Evolutionary conservation across 2,888 invertebrate genomes (phyloP), one percentile per base, ranked within the genome.

Genomic region (Scaptomyza parva): DNA sequence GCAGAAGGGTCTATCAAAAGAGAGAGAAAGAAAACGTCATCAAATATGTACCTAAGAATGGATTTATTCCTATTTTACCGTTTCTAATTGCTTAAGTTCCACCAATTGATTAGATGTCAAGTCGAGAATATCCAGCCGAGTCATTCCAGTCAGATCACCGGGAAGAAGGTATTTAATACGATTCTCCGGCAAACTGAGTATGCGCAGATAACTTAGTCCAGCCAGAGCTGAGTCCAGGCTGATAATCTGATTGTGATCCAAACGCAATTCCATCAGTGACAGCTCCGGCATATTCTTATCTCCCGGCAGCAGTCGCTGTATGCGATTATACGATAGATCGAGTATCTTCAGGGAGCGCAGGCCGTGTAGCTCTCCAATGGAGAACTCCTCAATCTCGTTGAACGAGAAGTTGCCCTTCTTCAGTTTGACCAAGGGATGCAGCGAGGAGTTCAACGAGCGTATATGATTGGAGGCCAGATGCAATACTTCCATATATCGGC

Each of bases 71-170:
- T 5, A 14, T 33, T 86, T 89, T 92, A 97, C 97, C 94, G 96
- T 96, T 81, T 96, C 96, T 58, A 96, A 95, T 92, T 96, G 96
- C 90, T 96, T 96, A 59, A 97, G 92, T 2, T 96, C 95, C 41
- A 94, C 94, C 35, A 97, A 92, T 70, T 94, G 94, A 90, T 97
- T 97, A 88, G 95, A 93, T 0, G 97, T 96, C 43, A 97, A 92
- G 88, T 97, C 97, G 39, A 97, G 93, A 54, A 95, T 92, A 86
- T 94, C 94, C 39, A 97, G 92, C 69, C 94, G 94, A 79, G 95
- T 95, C 78, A 97, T 92, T 22, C 96, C 96, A 58, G 95, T 95
- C 47, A 97, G 93, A 89, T 96, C 96, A 54, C 96, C 96, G 0
- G 95, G 95, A 0, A 95, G 94, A 79, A 97, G 95, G 66, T 94